phyloP scores from a whole-genome alignment of 2,113 vertebrate species.

The Atherinomorus stipes region DNA sequence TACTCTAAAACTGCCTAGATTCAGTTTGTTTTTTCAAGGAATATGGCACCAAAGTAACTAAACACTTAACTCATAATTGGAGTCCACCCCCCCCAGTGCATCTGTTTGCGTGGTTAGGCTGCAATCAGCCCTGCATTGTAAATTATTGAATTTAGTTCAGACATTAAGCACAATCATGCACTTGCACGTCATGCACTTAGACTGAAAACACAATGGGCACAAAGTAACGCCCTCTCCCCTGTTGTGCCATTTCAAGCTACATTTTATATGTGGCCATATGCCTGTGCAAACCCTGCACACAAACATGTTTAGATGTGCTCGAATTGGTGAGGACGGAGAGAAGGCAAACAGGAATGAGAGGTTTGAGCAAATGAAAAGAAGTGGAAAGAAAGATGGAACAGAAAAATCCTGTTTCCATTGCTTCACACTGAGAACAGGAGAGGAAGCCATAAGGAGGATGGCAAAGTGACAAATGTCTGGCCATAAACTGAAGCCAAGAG shows the following conservation, averaged over 20 bases:
- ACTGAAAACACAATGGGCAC: constrained; percentile 1
- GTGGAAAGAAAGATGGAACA: constrained; percentile 58
- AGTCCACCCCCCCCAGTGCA: neutral
- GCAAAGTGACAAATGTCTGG: constrained; percentile 79
- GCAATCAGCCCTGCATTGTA: constrained; percentile 28
- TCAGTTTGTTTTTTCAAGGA: no score
- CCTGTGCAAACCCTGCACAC: neutral
- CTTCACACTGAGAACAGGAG: constrained; percentile 65
- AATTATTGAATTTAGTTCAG: constrained; percentile 36
- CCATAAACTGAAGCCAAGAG: constrained; percentile 64
- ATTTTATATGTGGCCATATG: constrained; percentile 2
- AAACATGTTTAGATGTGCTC: constrained; percentile 11
- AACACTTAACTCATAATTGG: no score
- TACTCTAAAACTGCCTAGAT: no score
- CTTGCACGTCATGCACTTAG: neutral
- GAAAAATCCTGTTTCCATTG: constrained; percentile 75
- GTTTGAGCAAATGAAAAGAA: constrained; percentile 31
- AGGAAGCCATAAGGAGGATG: constrained; percentile 72
- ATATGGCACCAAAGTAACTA: no score
- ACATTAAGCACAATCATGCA: constrained; percentile 12
- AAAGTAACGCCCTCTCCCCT: neutral
- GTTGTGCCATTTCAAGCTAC: constrained; percentile 4
- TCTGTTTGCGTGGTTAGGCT: neutral
- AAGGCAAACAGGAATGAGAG: constrained; percentile 17
- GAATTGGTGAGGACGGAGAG: constrained; percentile 20